Base-by-base conservation (phyloP, 2,797 vertebrate species). In the Gallinago stenura region DNA sequence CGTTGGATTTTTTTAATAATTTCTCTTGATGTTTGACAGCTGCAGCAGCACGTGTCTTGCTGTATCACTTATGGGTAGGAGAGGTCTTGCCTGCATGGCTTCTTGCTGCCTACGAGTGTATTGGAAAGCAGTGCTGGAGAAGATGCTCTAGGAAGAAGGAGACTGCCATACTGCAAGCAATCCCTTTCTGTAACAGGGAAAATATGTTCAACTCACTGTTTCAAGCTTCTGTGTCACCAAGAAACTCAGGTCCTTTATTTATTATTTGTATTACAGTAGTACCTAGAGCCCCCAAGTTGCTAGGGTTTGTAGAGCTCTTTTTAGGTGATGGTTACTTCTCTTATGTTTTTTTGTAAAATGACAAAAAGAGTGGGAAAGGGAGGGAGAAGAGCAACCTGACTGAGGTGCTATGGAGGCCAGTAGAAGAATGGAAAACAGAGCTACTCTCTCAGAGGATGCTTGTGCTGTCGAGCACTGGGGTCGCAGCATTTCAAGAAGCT, bases 251-350 rank as follows among this genome's bases (percentile, higher is more conserved):
- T 76, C 66, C 33, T 93, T 82, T 79, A 78, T 93, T 92, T 94
- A 86, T 89, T 94, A 66, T 94, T 86, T 95, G 91, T 90, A 82
- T 94, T 84, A 70, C 77, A 79, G 89, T 91, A 95, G 85, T 71
- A 95, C 68, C 80, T 94, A 92, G 92, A 95, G 89, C 92, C 53
- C 87, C 91, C 58, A 50, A 4, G 51, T 69, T 95, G 87, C 65
- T 50, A 89, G 77, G 53, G 43, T 91, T 84, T 92, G 77, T 54
- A 26, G 87, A 83, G n/a, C 22, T 30, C 30, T 70, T 57, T 24
- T 45, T 70, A 81, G 86, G 80, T 87, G 43, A 64, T 0, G 6
- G 26, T 26, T 46, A 20, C 48, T 60, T 3, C 64, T 77, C 26
- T 35, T 62, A 1, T 35, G 4, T 33, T n/a, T 15, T 2, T 21